Evolutionary conservation across 2,113 vertebrate genomes (phyloP).

Genomic region (Megaptera novaeangliae): DNA sequence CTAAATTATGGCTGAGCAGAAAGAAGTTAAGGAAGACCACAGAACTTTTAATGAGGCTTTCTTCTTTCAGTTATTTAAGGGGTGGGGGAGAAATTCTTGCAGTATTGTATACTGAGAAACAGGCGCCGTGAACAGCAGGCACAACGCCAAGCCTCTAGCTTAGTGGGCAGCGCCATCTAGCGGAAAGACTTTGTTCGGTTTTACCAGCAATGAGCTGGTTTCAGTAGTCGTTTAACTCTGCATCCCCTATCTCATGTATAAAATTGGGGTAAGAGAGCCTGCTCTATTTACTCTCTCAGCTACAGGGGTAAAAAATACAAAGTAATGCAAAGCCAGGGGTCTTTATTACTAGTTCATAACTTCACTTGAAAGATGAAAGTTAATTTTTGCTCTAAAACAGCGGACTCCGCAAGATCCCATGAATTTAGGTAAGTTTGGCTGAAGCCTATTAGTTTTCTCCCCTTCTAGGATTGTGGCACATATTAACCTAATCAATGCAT

Average conservation of each 20-base stretch:
- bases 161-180: slow-evolving; percentile 54
- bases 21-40: neutral
- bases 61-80: neutral
- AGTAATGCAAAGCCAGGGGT: neutral
- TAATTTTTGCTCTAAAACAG: slow-evolving; percentile 25
- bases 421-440: neutral
- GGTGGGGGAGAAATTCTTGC: rapidly evolving
- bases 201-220: neutral
- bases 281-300: neutral
- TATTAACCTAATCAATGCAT: neutral
- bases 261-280: neutral
- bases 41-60: neutral
- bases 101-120: neutral
- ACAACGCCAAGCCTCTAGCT: neutral
- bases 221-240: neutral
- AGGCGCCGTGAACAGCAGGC: rapidly evolving
- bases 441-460: neutral
- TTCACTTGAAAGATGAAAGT: neutral
- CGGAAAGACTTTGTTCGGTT: neutral
- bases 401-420: neutral
- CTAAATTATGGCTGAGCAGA: neutral
- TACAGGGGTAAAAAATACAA: neutral
- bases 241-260: neutral
- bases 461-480: neutral
- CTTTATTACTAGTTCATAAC: neutral